phyloP scores from a whole-genome alignment of 1,140 invertebrate genomes.

The Meteorus sp. region DNA sequence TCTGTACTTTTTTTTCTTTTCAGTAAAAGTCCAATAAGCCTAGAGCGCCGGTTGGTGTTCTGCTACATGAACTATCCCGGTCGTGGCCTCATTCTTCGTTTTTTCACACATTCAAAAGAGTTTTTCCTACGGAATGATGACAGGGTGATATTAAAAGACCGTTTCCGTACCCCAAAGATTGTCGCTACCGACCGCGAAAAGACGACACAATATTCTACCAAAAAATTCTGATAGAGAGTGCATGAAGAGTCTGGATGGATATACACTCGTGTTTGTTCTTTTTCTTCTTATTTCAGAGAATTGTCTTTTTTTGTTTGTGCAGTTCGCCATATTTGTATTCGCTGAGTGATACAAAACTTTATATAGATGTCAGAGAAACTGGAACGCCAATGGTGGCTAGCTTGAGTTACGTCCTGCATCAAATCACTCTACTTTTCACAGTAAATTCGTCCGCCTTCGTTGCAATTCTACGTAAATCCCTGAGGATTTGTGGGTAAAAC shows the following conservation, averaged over 20 bases:
- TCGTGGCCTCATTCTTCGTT: conserved; percentile 15
- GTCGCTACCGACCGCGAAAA: conserved; percentile 14
- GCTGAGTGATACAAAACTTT: too few species aligned
- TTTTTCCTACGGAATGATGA: conserved; percentile 13
- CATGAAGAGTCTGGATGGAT: too few species aligned
- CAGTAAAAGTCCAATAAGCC: conserved; percentile 25
- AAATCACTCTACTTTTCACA: background rate
- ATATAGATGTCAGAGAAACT: too few species aligned
- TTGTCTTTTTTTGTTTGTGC: too few species aligned
- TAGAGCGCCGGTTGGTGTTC: conserved; percentile 11
- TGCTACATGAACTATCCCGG: conserved; percentile 2
- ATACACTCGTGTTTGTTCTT: too few species aligned
- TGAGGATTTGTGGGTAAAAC: conserved; percentile 6
- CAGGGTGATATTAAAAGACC: conserved; percentile 18
- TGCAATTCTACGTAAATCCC: conserved; percentile 7
- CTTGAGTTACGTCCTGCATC: background rate
- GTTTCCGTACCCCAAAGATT: conserved; percentile 11
- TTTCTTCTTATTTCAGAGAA: too few species aligned
- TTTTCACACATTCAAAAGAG: conserved; percentile 17
- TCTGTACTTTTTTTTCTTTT: conserved; percentile 7
- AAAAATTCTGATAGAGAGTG: too few species aligned
- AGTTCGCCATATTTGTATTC: too few species aligned
- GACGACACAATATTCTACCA: conserved; percentile 5
- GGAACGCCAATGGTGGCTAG: too few species aligned
- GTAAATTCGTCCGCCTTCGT: background rate